Base-by-base conservation (phyloP, 2,113 vertebrate species). In the Platichthys stellatus region DNA sequence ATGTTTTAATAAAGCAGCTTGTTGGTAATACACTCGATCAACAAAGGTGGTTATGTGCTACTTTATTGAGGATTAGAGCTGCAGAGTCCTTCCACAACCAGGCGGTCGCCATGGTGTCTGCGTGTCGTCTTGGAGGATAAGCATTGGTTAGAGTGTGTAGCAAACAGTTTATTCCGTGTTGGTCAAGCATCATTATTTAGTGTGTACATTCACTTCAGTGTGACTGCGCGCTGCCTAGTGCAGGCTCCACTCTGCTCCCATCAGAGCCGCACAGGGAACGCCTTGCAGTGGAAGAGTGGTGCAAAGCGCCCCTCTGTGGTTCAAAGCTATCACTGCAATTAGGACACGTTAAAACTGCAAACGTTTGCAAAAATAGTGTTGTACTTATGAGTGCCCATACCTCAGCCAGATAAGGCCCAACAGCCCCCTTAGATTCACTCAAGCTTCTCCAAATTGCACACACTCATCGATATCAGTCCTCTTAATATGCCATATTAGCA, bases 231-330 rank as follows among this genome's bases (percentile, higher is more conserved):
- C 35, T 38, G 40, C 11, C 2, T 13, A 40, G 12, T 3, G 3
- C 40, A 13, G 61, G 17, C 64, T 67, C 18, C 60, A 23, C 31
- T 20, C 56, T 47, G 68, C n/a, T 23, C 23, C 57, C 15, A 28
- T 60, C n/a, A 24, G 24, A 54, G 31, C 24, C 35, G 11, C 45
- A 20, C 24, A 38, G 78, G 43, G 80, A 71, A 78, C 76, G 82
- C 72, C 78, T 84, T 6, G 5, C 2, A 38, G 5, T 5, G 18
- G 40, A 54, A 20, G 6, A 59, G n/a, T 7, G 40, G 21, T 38
- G 12, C 24, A 61, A 49, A 82, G 75, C 49, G 83, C 4, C 78
- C 1, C 61, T 0, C 2, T 63, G 80, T 47, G 88, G 75, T 6
- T 1, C 0, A 13, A 2, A 38, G 0, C 0, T 1, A 18, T 20